Evolutionary conservation across 2,888 invertebrate species (phyloP).

Genomic region (Glaucopsyche alexis): DNA sequence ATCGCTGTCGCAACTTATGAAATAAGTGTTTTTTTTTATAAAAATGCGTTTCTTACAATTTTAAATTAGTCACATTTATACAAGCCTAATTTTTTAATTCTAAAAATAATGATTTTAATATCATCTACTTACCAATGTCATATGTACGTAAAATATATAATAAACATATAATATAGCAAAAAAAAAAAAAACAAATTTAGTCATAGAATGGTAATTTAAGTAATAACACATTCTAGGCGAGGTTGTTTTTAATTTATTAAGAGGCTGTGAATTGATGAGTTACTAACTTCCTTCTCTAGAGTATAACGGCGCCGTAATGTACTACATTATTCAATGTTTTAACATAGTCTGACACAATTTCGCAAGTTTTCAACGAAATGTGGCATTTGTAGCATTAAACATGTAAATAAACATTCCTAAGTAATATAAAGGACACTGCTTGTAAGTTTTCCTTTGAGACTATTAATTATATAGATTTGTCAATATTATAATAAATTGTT

Average conservation of each 20-base stretch:
- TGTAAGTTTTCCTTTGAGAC: not conserved
- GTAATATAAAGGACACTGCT: not conserved
- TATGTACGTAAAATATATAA: too few species aligned
- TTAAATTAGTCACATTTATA: too few species aligned
- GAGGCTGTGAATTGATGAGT: conserved; percentile 7
- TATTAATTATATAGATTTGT: not conserved
- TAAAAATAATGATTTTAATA: too few species aligned
- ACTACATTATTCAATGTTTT: conserved; percentile 9
- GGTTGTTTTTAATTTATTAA: conserved; percentile 14
- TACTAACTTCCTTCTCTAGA: conserved; percentile 5
- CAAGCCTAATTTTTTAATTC: too few species aligned
- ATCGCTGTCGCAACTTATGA: too few species aligned
- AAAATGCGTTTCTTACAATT: too few species aligned
- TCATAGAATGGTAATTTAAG: not conserved
- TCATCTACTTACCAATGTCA: too few species aligned
- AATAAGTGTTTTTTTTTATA: too few species aligned
- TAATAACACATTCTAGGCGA: not conserved
- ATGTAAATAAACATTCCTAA: not conserved
- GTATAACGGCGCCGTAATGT: conserved; percentile 11
- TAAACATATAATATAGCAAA: too few species aligned
- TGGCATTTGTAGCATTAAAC: not conserved
- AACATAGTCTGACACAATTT: conserved; percentile 13
- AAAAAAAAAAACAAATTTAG: too few species aligned
- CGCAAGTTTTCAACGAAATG: conserved; percentile 6
- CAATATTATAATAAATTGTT: not conserved